Evolutionary conservation across 2,797 vertebrate genomes (phyloP).

Genomic region (Hippopotamyrus pictus): DNA sequence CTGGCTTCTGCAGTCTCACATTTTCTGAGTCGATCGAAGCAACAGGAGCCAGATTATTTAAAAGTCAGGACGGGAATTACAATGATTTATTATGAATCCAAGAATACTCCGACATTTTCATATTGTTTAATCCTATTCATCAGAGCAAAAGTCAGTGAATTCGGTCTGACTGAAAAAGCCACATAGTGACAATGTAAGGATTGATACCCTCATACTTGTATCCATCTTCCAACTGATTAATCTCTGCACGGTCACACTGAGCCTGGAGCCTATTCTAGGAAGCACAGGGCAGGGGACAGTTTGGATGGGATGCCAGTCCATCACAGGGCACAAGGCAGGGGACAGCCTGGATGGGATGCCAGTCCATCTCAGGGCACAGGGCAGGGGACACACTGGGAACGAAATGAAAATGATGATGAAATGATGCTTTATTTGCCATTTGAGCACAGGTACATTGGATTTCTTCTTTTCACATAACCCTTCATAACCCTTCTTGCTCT

Average conservation of each 20-base stretch:
- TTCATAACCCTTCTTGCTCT: neutral
- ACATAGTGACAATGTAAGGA: neutral
- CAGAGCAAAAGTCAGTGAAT: neutral
- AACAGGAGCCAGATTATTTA: neutral
- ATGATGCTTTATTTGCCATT: neutral
- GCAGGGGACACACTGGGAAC: neutral
- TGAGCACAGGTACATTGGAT: neutral
- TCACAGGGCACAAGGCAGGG: neutral
- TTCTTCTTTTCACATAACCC: neutral
- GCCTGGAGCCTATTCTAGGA: neutral
- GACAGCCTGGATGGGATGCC: neutral
- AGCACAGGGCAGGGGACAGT: neutral
- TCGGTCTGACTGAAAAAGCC: neutral
- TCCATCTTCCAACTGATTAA: neutral
- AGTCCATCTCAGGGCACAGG: neutral
- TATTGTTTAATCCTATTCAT: constrained; percentile 15
- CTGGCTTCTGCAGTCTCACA: neutral
- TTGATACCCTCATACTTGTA: neutral
- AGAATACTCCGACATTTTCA: neutral
- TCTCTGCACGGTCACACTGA: neutral
- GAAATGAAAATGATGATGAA: neutral
- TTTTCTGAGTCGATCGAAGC: neutral
- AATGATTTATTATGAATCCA: neutral
- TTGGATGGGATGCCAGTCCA: neutral
- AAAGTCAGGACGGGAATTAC: neutral